These are phyloP conservation scores for Tupaia tana DNA, from an alignment of 2,113 vertebrate genomes.

Conservation along the genomic window DNA sequence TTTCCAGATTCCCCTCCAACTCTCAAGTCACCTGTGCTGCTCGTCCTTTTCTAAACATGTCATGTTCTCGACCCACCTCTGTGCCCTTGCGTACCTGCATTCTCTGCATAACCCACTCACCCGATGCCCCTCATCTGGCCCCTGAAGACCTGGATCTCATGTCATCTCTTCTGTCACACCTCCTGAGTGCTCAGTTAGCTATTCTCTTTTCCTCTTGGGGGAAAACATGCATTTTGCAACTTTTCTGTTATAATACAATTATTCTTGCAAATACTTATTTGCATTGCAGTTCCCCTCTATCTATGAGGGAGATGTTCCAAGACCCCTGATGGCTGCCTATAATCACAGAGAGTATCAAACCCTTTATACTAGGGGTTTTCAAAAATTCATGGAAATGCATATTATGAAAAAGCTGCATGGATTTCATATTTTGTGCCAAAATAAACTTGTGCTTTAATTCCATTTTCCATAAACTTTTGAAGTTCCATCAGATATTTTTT, in stretches of 20 bases:
- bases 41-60: not conserved
- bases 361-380: too few relatives aligned
- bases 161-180: not conserved
- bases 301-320: too few relatives aligned
- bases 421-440: too few relatives aligned
- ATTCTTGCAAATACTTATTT: conserved; percentile 10
- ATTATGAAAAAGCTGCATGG: too few relatives aligned
- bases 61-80: not conserved
- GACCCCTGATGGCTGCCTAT: too few relatives aligned
- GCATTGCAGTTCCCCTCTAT: too few relatives aligned
- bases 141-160: not conserved
- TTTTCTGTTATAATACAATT: not conserved
- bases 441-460: too few relatives aligned
- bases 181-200: not conserved
- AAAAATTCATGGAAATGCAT: too few relatives aligned
- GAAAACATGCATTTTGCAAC: not conserved
- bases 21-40: not conserved
- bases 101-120: not conserved
- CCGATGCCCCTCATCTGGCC: not conserved
- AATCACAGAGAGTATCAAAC: too few relatives aligned
- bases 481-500: too few relatives aligned
- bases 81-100: not conserved
- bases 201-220: not conserved
- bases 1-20: not conserved
- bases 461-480: too few relatives aligned